Conservation (phyloP, 2,888 invertebrate genomes). For the Chironomus riparius region DNA sequence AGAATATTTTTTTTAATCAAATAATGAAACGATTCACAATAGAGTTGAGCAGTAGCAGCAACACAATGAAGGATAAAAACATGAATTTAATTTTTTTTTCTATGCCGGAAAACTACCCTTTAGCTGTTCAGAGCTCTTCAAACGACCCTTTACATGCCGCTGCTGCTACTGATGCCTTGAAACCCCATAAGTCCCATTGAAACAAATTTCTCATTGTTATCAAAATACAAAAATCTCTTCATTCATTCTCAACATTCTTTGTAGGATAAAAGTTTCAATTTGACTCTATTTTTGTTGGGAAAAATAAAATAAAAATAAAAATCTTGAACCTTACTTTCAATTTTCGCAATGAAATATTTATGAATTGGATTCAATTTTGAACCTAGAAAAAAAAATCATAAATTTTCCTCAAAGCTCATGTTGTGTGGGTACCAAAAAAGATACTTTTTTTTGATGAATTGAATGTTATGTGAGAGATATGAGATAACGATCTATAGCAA, state of each 20-base stretch:
- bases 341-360: slow-evolving; percentile 2
- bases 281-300: no score
- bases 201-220: slow-evolving; percentile 20
- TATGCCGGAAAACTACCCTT: slow-evolving; percentile 1
- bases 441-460: no score
- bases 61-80: no score
- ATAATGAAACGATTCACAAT: slow-evolving; percentile 8
- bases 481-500: no score
- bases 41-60: background rate
- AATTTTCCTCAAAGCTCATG: background rate
- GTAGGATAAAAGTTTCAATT: no score
- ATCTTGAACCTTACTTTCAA: background rate
- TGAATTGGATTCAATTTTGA: background rate
- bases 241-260: background rate
- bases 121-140: background rate
- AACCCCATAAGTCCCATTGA: slow-evolving; percentile 21
- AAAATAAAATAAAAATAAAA: no score
- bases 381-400: background rate
- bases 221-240: slow-evolving; percentile 15
- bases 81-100: background rate
- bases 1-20: slow-evolving; percentile 1
- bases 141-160: slow-evolving; percentile 2
- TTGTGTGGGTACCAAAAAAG: no score
- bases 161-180: background rate
- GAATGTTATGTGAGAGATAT: no score